These are phyloP conservation scores for Pseudolycoriella hygida DNA, from an alignment of 2,888 invertebrate genomes.

Conservation along the genomic window DNA sequence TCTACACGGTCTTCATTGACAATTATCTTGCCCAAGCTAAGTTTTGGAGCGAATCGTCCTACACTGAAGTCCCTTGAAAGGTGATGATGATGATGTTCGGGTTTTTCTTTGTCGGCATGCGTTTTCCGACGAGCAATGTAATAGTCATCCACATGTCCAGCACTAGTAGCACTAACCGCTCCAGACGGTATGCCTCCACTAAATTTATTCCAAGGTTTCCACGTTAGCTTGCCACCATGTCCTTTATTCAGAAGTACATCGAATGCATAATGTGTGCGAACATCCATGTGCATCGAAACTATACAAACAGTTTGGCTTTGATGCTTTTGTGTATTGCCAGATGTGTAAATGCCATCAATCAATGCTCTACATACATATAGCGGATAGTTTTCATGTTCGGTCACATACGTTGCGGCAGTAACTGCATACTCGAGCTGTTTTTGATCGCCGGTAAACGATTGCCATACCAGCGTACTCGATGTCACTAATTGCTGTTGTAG, in stretches of 20 bases:
- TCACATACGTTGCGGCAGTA: slow-evolving; percentile 36
- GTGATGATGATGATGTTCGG: slow-evolving; percentile 9
- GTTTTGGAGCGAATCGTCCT: slow-evolving; percentile 50
- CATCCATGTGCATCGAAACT: slow-evolving; percentile 40
- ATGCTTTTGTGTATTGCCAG: slow-evolving; percentile 36
- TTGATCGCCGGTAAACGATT: slow-evolving; percentile 31
- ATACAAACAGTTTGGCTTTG: slow-evolving; percentile 46
- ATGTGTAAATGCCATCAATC: slow-evolving; percentile 54
- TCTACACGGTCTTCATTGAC: slow-evolving; percentile 20
- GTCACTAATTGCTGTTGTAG: slow-evolving; percentile 48
- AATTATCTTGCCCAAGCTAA: slow-evolving; percentile 47
- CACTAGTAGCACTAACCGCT: slow-evolving; percentile 42
- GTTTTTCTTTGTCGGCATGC: slow-evolving; percentile 11
- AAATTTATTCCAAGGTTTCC: slow-evolving; percentile 61
- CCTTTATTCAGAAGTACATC: slow-evolving; percentile 64
- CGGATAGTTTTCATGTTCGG: slow-evolving; percentile 25
- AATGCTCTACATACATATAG: slow-evolving; percentile 59
- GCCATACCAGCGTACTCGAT: slow-evolving; percentile 65
- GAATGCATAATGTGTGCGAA: slow-evolving; percentile 39
- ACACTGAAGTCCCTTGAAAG: slow-evolving; percentile 31
- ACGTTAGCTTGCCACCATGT: slow-evolving; percentile 54
- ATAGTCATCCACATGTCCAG: slow-evolving; percentile 26
- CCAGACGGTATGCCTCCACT: slow-evolving; percentile 43
- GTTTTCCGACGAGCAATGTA: slow-evolving; percentile 33
- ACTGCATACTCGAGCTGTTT: slow-evolving; percentile 45